Evolutionary conservation across 2,113 vertebrate species (phyloP), one percentile per base, ranked within the genome.

Genomic region (Ceuthmochares aereus): DNA sequence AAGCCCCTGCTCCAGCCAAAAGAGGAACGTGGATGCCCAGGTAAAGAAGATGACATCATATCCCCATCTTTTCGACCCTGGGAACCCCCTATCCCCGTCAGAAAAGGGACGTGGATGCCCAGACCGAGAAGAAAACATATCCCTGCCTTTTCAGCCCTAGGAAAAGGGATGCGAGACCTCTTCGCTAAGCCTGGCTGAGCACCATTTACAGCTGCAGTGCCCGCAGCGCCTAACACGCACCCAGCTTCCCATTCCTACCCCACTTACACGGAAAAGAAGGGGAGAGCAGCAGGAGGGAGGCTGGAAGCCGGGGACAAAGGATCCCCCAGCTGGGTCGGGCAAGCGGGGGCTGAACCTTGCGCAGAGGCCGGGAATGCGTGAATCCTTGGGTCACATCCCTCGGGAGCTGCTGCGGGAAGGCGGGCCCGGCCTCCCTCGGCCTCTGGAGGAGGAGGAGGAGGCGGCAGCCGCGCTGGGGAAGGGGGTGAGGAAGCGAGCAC

Each of bases 181-280:
- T 19, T 2, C 7, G 1, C 1, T 10, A 4, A 29, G 17, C 62
- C 36, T 5, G n/a, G 45, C 60, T 1, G 4, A 10, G 6, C n/a
- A 4, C 23, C 0, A 9, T 4, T 7, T 1, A 1, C 40, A 4
- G 29, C 8, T 0, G 20, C 1, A 6, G 20, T 26, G 45, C 62
- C 34, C 30, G 1, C 42, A 9, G 2, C 86, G 5, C 30, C 67
- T 4, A 12, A 17, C 45, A 1, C n/a, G 9, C 77, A 14, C 40
- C 2, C 3, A 76, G 72, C 42, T 8, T 4, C 73, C 9, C 30
- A 40, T 14, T 6, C 67, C 29, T 2, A 14, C 30, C 0, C 66
- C 45, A 47, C 17, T 19, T 1, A 43, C 2, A 1, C 1, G 42
- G 8, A 47, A 47, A 18, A 17, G 43, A 12, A 40, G 40, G 37